phyloP scores from a whole-genome alignment of 2,888 invertebrate species.

The Rhyacophila evoluta region DNA sequence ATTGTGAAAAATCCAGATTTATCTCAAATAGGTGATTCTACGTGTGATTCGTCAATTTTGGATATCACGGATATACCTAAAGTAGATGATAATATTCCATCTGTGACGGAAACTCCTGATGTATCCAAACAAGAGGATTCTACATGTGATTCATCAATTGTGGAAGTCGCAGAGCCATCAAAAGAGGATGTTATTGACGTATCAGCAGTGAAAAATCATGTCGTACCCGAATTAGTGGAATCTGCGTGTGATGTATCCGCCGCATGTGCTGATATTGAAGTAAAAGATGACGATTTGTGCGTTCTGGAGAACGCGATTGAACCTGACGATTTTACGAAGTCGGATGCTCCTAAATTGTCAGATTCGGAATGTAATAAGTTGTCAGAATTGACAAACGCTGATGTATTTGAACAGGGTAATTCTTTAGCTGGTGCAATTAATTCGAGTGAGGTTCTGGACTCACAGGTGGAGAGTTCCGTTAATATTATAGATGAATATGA shows the following conservation, averaged over 20 bases:
- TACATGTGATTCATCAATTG: not conserved
- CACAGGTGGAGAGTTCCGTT: not conserved
- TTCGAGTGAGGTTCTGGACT: not conserved
- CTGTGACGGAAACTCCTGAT: not conserved
- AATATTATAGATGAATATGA: not conserved
- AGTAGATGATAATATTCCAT: not conserved
- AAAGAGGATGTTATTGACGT: not conserved
- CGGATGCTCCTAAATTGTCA: not conserved
- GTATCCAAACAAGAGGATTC: not conserved
- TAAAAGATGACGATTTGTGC: not conserved
- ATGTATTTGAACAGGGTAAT: not conserved
- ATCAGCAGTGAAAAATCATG: too few relatives aligned
- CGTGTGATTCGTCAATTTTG: too few relatives aligned
- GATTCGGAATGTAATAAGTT: not conserved
- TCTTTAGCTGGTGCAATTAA: too few relatives aligned
- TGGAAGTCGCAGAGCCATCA: too few relatives aligned
- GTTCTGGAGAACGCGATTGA: not conserved
- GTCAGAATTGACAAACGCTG: not conserved
- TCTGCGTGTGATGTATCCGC: not conserved
- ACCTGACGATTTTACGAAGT: not conserved
- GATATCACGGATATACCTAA: not conserved
- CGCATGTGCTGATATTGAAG: not conserved
- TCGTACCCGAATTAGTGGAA: not conserved
- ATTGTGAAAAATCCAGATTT: too few relatives aligned
- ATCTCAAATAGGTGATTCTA: too few relatives aligned